Evolutionary conservation across 2,797 vertebrate species (phyloP), one percentile per base, ranked within the genome.

Genomic region (Coendou prehensilis): DNA sequence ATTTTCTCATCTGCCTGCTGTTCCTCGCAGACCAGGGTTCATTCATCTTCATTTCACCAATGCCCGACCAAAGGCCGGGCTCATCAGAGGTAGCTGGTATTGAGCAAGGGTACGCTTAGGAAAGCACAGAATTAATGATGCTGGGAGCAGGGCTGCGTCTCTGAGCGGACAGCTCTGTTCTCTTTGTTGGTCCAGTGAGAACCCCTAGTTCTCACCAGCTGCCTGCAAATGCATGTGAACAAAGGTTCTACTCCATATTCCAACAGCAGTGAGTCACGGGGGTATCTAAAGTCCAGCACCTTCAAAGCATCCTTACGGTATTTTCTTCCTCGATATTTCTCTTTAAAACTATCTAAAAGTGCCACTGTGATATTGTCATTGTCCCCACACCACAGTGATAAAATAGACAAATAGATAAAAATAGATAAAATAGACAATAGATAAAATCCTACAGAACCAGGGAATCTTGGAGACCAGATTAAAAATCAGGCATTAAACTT

Each of bases 141-240:
- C 52, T 89, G 78, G 96, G 69, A 57, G 75, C 80, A 84, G 59
- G 71, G 10, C 56, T 88, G 78, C 57, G 52, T 89, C 18, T 50
- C 54, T 59, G 3, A 63, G 79, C 83, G 95, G 80, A 22, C 57
- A 93, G 78, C 26, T 96, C 78, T 96, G 61, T 95, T 94, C 80
- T 81, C 41, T 87, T 85, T 69, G 50, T 91, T 92, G 41, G 63
- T 81, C 59, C 86, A 96, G 64, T 71, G 67, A 41, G 56, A 30
- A 64, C 37, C 41, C n/a, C 94, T 71, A 37, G 54, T 84, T 87
- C 54, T 69, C 57, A 93, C 85, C 57, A 93, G 59, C 88, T 95
- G 54, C 87, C 87, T 94, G 89, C 5, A 78, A 50, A 56, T 56
- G 13, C 86, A 33, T 85, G 50, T 78, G 57, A 80, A 59, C 26